Percentiles rank a stretch among this genome's conserved stretches.
phyloP scores from a whole-genome alignment of 2,888 invertebrate species.

The Teinopalpus imperialis region DNA sequence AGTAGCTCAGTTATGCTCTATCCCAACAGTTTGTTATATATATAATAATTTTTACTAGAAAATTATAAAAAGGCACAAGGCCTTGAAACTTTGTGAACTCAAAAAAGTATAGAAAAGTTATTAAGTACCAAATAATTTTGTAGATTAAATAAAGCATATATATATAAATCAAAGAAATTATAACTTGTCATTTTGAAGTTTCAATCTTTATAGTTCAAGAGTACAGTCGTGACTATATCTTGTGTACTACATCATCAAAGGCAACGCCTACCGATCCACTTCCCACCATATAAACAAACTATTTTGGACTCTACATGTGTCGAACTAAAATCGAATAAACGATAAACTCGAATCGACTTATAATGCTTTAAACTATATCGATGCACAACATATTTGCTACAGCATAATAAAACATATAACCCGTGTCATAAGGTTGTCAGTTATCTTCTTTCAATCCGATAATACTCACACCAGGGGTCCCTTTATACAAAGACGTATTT shows the following conservation, averaged over 20 bases:
- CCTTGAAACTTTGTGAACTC: too few relatives aligned
- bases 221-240: constrained; percentile 57
- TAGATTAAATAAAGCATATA: too few relatives aligned
- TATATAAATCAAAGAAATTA: too few relatives aligned
- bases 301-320: constrained; percentile 39
- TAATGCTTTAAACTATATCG: neutral
- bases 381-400: constrained; percentile 5
- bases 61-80: too few relatives aligned
- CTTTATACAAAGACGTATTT: constrained; percentile 54
- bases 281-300: constrained; percentile 40
- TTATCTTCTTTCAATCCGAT: neutral
- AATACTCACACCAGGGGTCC: constrained; percentile 53
- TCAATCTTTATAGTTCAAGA: constrained; percentile 27
- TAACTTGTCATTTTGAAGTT: too few relatives aligned
- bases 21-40: too few relatives aligned
- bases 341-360: constrained; percentile 4
- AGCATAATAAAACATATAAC: constrained; percentile 10
- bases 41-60: too few relatives aligned
- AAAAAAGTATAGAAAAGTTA: too few relatives aligned
- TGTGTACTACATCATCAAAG: constrained; percentile 46
- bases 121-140: too few relatives aligned
- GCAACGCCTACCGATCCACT: constrained; percentile 67
- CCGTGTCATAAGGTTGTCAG: constrained; percentile 12
- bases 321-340: constrained; percentile 25
- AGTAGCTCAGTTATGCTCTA: too few relatives aligned